Conservation (phyloP, 1,140 invertebrate species). For the Drosophila sechellia region DNA sequence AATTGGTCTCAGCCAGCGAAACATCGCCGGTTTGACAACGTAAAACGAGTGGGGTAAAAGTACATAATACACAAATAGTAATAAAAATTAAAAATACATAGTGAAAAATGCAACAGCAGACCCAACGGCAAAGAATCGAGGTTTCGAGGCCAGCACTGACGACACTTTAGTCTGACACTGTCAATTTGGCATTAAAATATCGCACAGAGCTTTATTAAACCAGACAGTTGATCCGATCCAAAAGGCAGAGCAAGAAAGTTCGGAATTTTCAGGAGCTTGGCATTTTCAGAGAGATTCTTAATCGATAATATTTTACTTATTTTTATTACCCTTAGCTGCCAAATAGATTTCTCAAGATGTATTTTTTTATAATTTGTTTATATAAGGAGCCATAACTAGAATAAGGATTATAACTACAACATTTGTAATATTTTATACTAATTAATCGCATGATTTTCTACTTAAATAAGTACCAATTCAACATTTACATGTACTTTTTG, state of each 20-base stretch:
- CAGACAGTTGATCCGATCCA: constrained; percentile 32
- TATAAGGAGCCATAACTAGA: too few relatives aligned
- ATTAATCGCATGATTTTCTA: background rate
- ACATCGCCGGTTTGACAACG: constrained; percentile 46
- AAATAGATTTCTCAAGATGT: too few relatives aligned
- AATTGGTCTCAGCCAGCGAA: constrained; percentile 62
- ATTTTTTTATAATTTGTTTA: too few relatives aligned
- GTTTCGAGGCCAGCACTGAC: constrained; percentile 30
- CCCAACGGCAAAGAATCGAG: constrained; percentile 24
- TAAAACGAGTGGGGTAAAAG: constrained; percentile 22
- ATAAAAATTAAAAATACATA: constrained; percentile 22
- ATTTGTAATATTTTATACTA: too few relatives aligned
- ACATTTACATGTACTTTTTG: background rate
- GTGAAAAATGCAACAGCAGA: constrained; percentile 51
- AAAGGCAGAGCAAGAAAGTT: constrained; percentile 2
- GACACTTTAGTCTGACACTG: constrained; percentile 64
- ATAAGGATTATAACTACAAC: too few relatives aligned
- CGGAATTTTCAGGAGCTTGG: background rate
- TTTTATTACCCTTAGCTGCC: too few relatives aligned
- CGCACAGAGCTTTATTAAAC: constrained; percentile 42
- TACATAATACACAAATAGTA: constrained; percentile 19
- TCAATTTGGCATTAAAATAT: constrained; percentile 75
- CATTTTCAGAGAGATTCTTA: background rate
- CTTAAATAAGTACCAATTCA: background rate
- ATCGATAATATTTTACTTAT: background rate